Percentiles rank a stretch among this genome's conserved stretches.
These are phyloP conservation scores for Nipponacmea schrenckii DNA, from an alignment of 2,888 invertebrate genomes.

Conservation along the genomic window DNA sequence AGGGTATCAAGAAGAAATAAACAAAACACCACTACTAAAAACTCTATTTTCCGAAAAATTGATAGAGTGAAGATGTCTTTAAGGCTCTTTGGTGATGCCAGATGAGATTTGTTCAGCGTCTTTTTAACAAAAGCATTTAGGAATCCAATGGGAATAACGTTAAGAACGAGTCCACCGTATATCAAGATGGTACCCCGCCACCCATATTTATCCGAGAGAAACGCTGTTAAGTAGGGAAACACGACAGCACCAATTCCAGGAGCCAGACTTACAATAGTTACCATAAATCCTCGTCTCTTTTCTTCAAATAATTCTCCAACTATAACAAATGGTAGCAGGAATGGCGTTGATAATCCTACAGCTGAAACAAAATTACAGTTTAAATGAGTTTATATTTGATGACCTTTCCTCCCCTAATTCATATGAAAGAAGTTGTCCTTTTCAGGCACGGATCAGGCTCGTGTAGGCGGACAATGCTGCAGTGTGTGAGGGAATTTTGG, in stretches of 20 bases:
- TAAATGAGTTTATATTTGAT: too few relatives aligned
- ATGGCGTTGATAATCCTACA: background rate
- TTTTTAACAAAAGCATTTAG: background rate
- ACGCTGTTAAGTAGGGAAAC: background rate
- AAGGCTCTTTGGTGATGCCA: background rate
- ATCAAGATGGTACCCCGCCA: background rate
- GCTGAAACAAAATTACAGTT: background rate
- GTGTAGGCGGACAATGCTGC: too few relatives aligned
- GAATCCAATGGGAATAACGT: background rate
- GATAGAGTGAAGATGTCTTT: background rate
- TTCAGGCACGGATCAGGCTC: too few relatives aligned
- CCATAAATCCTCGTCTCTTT: background rate
- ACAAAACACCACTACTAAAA: background rate
- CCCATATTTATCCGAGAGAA: background rate
- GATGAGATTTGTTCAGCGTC: background rate
- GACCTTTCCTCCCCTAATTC: too few relatives aligned
- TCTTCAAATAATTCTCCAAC: background rate
- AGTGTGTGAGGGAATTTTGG: too few relatives aligned
- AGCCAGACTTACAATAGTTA: background rate
- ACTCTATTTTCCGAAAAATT: background rate
- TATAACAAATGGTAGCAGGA: background rate
- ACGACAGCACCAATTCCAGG: background rate
- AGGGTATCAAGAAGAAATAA: background rate
- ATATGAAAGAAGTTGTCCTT: too few relatives aligned
- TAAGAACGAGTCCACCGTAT: background rate